Conservation (phyloP, 2,888 invertebrate species). For the Tetragonisca angustula region DNA sequence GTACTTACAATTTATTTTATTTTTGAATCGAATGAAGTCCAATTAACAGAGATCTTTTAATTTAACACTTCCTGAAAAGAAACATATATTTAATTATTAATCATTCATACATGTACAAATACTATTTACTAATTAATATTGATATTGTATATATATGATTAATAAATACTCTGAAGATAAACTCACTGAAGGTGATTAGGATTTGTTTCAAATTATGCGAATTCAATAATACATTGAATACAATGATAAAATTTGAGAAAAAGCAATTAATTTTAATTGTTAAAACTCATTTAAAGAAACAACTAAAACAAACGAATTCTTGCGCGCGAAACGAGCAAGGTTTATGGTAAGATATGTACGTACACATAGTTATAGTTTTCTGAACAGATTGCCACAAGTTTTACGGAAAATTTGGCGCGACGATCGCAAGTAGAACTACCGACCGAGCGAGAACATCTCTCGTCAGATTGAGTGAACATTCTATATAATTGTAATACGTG, state of each 20-base stretch:
- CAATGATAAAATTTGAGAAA: neutral
- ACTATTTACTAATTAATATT: neutral
- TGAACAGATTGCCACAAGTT: conserved; percentile 6
- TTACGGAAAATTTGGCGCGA: conserved; percentile 2
- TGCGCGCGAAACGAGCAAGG: neutral
- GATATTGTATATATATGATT: neutral
- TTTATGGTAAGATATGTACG: neutral
- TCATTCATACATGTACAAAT: neutral
- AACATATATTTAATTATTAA: neutral
- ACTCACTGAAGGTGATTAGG: neutral
- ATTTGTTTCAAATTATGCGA: neutral
- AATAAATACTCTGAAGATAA: neutral
- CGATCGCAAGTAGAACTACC: conserved; percentile 17
- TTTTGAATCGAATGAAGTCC: neutral
- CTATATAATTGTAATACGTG: conserved; percentile 20
- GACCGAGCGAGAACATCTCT: neutral
- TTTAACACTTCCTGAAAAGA: neutral
- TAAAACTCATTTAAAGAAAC: neutral
- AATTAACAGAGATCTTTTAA: neutral
- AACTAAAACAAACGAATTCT: neutral
- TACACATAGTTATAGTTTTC: neutral
- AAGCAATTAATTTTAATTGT: neutral
- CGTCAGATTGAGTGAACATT: conserved; percentile 19
- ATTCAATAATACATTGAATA: neutral
- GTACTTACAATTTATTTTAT: neutral